Evolutionary conservation across 2,888 invertebrate species (phyloP), one percentile per base, ranked within the genome.

Genomic region (Diabrotica balteata): DNA sequence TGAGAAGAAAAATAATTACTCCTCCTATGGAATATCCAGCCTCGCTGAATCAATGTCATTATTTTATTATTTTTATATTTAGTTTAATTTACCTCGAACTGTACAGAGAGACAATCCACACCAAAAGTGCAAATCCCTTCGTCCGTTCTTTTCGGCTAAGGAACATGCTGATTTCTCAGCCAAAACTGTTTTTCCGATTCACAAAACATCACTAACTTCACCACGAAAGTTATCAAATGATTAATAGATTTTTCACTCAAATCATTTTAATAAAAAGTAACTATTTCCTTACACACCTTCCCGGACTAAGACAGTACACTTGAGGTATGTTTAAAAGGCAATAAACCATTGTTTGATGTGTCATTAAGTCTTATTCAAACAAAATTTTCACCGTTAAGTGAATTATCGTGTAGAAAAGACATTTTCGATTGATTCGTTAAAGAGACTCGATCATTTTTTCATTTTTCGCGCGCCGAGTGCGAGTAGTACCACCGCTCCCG

Each of bases 141-240:
- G 73, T 68, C 57, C 65, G 72, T 50, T 66, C 72, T 67, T 74
- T 73, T 67, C 71, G 75, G 72, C 77, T 76, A 76, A 72, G 75
- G 75, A 72, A 74, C 78, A 78, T 78, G 77, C 78, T 78, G 77
- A 73, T 72, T 71, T 70, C 73, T 75, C 75, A 75, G 77, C 75
- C 69, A 73, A 74, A 72, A 76, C 75, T 75, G 75, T 71, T 72
- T 74, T 72, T 66, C 72, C 68, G 69, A 70, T 74, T 75, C 77
- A 77, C 76, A 76, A 76, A 73, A 69, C 77, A 78, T 78, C 77
- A 76, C 77, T 73, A 69, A 72, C 69, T 69, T 71, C 72, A 72
- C 68, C 55, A 66, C 49, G 49, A 62, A 67, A 67, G 66, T 49
- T 61, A 49, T 52, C 55, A 64, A 64, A 65, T 32, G 51, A 47